phyloP scores from a whole-genome alignment of 2,113 vertebrate species.

The Cheirogaleus medius region DNA sequence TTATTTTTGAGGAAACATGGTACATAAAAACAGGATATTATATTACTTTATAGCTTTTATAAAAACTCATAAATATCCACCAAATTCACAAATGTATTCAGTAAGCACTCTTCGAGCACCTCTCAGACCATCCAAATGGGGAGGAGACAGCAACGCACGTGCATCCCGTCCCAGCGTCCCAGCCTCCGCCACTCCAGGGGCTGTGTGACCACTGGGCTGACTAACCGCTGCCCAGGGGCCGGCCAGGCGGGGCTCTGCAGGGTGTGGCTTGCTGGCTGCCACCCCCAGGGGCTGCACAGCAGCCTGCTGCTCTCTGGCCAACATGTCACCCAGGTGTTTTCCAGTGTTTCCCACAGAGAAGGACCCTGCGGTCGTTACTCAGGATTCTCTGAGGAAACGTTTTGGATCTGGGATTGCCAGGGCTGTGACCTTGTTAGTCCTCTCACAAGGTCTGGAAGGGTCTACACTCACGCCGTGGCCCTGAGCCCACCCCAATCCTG shows the following conservation, averaged over 20 bases:
- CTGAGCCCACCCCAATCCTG: background rate
- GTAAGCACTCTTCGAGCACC: background rate
- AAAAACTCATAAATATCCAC: background rate
- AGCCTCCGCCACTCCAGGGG: too few relatives aligned
- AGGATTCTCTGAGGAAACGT: accelerated
- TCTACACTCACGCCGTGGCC: background rate
- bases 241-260: background rate
- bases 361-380: background rate
- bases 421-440: background rate
- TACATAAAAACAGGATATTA: background rate
- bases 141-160: too few relatives aligned
- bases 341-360: background rate
- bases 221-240: background rate
- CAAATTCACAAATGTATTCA: too few relatives aligned
- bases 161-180: accelerated
- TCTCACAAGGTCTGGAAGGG: background rate
- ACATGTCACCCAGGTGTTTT: accelerated
- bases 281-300: background rate
- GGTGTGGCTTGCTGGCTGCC: accelerated
- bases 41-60: background rate
- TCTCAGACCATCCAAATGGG: accelerated
- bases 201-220: accelerated
- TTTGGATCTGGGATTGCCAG: background rate
- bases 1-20: too few relatives aligned
- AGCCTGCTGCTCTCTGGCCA: background rate